Conservation (phyloP, 2,888 invertebrate species). For the Xylota sylvarum region DNA sequence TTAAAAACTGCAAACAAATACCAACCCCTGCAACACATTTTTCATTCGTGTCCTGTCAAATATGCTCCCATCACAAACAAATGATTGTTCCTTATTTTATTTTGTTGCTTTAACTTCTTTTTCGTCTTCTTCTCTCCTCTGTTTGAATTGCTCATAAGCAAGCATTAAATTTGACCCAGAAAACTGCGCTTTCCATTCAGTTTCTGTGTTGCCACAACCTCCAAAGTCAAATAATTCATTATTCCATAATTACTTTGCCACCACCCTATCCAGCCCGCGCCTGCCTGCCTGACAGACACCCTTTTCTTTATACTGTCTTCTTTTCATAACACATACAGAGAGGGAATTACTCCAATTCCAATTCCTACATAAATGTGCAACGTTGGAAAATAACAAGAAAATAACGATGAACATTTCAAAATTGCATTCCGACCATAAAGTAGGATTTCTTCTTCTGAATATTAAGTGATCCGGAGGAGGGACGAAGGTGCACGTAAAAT, state of each 20-base stretch:
- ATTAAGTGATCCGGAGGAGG: conserved; percentile 68
- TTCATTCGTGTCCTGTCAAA: conserved; percentile 48
- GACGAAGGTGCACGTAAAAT: conserved; percentile 62
- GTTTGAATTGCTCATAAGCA: conserved; percentile 45
- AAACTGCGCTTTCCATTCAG: conserved; percentile 36
- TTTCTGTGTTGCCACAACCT: conserved; percentile 44
- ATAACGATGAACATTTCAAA: conserved; percentile 72
- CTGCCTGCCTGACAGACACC: neutral
- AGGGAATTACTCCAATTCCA: conserved; percentile 56
- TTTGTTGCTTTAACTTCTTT: too few relatives aligned
- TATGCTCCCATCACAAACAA: conserved; percentile 43
- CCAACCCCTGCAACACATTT: conserved; percentile 44
- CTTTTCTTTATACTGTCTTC: conserved; percentile 7
- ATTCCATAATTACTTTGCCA: conserved; percentile 66
- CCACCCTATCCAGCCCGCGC: neutral
- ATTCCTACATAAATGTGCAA: conserved; percentile 66
- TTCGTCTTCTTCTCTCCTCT: conserved; percentile 1
- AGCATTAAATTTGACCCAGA: conserved; percentile 62
- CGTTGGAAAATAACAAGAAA: conserved; percentile 68
- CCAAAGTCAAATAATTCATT: conserved; percentile 73
- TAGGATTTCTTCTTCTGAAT: conserved; percentile 68
- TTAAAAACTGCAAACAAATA: neutral
- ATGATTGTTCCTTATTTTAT: conserved; percentile 37
- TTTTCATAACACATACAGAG: conserved; percentile 25
- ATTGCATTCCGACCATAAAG: conserved; percentile 74